Evolutionary conservation across 2,797 vertebrate species (phyloP).

Genomic region (Pantherophis vulpinus): DNA sequence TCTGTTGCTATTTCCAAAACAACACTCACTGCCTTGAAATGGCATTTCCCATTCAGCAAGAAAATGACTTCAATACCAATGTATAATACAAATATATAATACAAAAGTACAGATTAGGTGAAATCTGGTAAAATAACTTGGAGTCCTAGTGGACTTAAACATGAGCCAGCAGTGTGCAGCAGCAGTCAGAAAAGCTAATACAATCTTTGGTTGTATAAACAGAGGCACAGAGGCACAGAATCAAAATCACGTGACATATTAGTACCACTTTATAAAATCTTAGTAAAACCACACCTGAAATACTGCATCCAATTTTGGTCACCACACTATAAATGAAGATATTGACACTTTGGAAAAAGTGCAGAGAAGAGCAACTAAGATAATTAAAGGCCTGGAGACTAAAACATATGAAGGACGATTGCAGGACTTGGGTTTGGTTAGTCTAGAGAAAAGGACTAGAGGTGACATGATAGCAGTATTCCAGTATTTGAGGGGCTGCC

Average conservation of each 20-base stretch:
- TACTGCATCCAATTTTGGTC: not conserved
- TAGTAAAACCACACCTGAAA: not conserved
- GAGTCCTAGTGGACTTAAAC: not conserved
- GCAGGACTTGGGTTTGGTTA: not conserved
- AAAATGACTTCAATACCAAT: not conserved
- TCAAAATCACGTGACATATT: not conserved
- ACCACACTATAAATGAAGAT: not conserved
- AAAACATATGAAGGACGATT: not conserved
- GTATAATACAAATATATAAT: not conserved
- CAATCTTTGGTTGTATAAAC: not conserved
- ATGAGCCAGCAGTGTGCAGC: not conserved
- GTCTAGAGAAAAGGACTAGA: not conserved
- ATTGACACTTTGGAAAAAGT: not conserved
- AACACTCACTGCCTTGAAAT: not conserved
- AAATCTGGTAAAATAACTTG: not conserved
- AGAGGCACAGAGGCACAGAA: not conserved
- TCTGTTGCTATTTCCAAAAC: not conserved
- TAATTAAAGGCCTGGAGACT: not conserved
- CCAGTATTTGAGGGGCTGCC: not conserved
- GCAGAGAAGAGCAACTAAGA: not conserved
- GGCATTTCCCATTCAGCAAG: not conserved
- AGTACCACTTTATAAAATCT: not conserved
- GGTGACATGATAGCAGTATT: not conserved
- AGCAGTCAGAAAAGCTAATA: not conserved
- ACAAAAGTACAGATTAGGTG: not conserved